Evolutionary conservation across 1,140 invertebrate genomes (phyloP).

Genomic region (Tetragonula clypearis): DNA sequence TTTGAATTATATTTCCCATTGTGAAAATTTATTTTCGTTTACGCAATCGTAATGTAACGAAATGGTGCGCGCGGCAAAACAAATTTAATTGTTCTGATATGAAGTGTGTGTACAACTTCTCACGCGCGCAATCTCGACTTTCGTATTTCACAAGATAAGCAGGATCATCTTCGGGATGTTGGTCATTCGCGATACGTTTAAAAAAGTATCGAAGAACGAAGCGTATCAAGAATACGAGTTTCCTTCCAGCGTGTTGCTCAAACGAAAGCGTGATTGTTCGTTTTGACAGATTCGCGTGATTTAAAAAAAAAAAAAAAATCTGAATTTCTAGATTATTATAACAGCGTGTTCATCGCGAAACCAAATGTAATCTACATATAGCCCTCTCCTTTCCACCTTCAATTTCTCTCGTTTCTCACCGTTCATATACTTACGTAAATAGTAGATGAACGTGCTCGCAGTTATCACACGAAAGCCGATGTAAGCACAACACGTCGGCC

Average conservation of each 20-base stretch:
- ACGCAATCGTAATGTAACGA: background rate
- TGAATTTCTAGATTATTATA: too few relatives aligned
- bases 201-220: background rate
- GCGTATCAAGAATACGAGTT: background rate
- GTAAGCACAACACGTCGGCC: slow-evolving; percentile 39
- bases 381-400: background rate
- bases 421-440: slow-evolving; percentile 55
- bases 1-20: background rate
- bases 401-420: background rate
- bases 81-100: background rate
- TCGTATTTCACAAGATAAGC: slow-evolving; percentile 9
- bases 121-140: background rate
- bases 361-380: background rate
- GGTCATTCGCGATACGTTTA: background rate
- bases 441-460: slow-evolving; percentile 36
- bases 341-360: too few relatives aligned
- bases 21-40: background rate
- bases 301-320: background rate
- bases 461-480: slow-evolving; percentile 52
- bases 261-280: background rate
- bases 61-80: background rate
- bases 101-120: background rate
- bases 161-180: background rate
- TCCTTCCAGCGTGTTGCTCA: background rate
- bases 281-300: background rate